Conservation (phyloP, 2,113 vertebrate genomes). For the Cephalopterus ornatus region DNA sequence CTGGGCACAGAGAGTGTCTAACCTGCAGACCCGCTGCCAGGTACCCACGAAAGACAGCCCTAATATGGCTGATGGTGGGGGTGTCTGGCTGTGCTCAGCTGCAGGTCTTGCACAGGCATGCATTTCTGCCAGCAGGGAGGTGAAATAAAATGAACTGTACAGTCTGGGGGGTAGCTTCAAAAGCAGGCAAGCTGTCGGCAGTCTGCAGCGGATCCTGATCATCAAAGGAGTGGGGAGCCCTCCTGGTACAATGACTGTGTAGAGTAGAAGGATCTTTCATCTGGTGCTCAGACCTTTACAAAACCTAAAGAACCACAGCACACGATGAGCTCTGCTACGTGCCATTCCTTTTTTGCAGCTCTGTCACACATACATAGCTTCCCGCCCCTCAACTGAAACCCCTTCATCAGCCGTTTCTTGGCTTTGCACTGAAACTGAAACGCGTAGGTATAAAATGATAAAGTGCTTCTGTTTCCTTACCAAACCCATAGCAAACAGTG, state of each 20-base stretch:
- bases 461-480: neutral
- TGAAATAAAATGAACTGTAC: neutral
- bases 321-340: neutral
- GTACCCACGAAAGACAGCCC: neutral
- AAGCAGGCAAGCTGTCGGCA: neutral
- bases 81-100: neutral
- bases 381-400: neutral
- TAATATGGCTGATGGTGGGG: neutral
- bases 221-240: neutral
- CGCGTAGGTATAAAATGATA: neutral
- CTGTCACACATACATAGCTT: neutral
- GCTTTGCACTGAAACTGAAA: neutral
- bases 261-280: neutral
- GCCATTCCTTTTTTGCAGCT: neutral
- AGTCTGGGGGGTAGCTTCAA: neutral
- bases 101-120: neutral
- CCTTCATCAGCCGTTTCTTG: neutral
- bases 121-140: neutral
- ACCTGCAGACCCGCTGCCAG: neutral
- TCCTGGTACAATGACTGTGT: neutral
- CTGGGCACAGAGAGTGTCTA: neutral
- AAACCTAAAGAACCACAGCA: neutral
- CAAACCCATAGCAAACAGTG: neutral
- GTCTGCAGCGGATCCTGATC: neutral
- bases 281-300: neutral